Base-by-base conservation (phyloP, 1,140 invertebrate species). In the Ditylenchus dipsaci region DNA sequence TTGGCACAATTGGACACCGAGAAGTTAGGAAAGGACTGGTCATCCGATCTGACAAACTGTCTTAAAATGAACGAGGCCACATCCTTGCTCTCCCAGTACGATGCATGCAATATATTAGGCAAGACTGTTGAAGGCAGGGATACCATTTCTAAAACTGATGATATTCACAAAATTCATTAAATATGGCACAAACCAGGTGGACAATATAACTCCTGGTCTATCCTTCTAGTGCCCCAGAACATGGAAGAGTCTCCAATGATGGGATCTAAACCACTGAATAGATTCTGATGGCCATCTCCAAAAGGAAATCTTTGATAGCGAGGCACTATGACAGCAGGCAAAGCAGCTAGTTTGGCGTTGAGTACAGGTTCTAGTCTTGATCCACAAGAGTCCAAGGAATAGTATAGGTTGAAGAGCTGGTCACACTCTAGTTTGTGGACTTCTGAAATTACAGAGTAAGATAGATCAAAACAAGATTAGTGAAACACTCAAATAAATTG, bases 11-110 rank as follows among this genome's bases (percentile, higher is more conserved):
- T 33, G 8, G 59, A 33, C 38, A 61, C 38, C 9, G 62, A 33
- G 23, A 33, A 63, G 53, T 68, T 76, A 26, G 69, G 38, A 75
- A 71, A 8, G 11, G 75, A 15, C 33, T 57, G 56, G 23, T 79
- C 76, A 23, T 83, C 79, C 27, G 70, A 67, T 17, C 77, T 38
- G 61, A 77, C 83, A 81, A 90, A 90, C 87, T 97, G 93, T 79
- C 95, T 86, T 59, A 98, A 86, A 77, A 99, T 94, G 83, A 99
- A 99, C 21, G 94, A 91, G 73, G 95, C 94, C 0, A 96, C 93
- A 86, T 99, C 96, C 65, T 89, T 90, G 69, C 93, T 97, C 86
- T 98, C 96, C 96, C 96, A 99, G 84, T 95, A 99, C 83, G 93
- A 97, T 23, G 95, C 93, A 85, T 99, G 96, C 80, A 99, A 95